Conservation (phyloP, 2,888 invertebrate genomes). For the Eristalis intricaria region DNA sequence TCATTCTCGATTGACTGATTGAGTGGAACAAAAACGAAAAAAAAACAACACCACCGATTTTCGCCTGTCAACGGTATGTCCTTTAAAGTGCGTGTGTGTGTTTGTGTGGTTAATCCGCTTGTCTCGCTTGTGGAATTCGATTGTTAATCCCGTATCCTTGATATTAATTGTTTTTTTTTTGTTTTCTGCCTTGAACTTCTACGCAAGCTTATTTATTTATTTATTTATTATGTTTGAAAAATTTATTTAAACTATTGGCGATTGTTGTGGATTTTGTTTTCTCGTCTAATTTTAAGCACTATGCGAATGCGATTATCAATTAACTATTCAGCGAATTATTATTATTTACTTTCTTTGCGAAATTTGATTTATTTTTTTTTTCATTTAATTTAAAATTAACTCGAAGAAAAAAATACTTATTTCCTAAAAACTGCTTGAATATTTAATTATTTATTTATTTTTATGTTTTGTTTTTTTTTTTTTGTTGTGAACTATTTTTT, state of each 20-base stretch:
- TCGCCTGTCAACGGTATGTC: background rate
- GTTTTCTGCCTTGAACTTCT: slow-evolving; percentile 14
- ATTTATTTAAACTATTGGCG: slow-evolving; percentile 51
- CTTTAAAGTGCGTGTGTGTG: no score
- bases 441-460: slow-evolving; percentile 8
- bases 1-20: background rate
- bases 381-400: background rate
- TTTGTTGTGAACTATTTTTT: background rate
- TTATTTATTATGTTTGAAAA: background rate
- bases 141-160: background rate
- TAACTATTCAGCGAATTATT: slow-evolving; percentile 16
- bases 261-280: slow-evolving; percentile 3
- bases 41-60: background rate
- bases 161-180: slow-evolving; percentile 1
- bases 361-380: slow-evolving; percentile 11
- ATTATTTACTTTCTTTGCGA: slow-evolving; percentile 9
- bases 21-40: background rate
- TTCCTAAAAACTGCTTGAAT: background rate
- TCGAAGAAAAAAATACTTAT: background rate
- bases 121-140: background rate
- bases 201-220: slow-evolving; percentile 31
- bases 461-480: background rate
- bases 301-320: slow-evolving; percentile 44
- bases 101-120: background rate
- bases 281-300: slow-evolving; percentile 32